Conservation (phyloP, 2,888 invertebrate genomes). For the Drosophila percnosoma region DNA sequence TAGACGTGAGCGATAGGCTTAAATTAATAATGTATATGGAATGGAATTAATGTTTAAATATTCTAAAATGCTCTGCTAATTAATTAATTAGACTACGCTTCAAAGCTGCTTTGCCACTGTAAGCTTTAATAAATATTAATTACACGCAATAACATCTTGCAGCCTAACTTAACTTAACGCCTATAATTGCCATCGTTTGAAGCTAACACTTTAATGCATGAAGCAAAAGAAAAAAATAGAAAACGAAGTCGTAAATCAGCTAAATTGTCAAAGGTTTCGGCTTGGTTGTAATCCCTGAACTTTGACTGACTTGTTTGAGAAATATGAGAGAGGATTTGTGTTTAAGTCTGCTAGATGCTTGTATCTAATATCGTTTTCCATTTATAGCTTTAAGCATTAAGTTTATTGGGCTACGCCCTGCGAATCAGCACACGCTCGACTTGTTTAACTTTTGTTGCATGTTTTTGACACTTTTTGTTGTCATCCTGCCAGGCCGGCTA, state of each 20-base stretch:
- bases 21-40: not conserved
- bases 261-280: conserved; percentile 14
- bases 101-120: not conserved
- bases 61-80: not conserved
- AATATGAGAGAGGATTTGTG: conserved; percentile 21
- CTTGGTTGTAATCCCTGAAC: conserved; percentile 2
- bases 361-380: conserved; percentile 51
- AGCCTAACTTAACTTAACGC: not conserved
- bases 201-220: not conserved
- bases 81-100: not conserved
- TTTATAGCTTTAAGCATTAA: conserved; percentile 14
- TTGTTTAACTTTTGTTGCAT: conserved; percentile 64
- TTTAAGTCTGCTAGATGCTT: conserved; percentile 5
- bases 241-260: conserved; percentile 4
- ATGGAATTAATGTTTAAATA: not conserved
- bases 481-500: conserved; percentile 21
- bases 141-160: not conserved
- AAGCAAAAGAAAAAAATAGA: not conserved
- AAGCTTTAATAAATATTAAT: not conserved
- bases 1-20: not conserved
- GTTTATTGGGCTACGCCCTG: conserved; percentile 43
- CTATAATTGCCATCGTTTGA: not conserved
- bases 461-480: conserved; percentile 66
- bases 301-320: not conserved
- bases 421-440: conserved; percentile 70